A percentile compares a stretch with the other conserved stretches of the same genome.
These are phyloP conservation scores for Microtus richardsoni DNA, from an alignment of 2,113 vertebrate genomes.

Conservation along the genomic window DNA sequence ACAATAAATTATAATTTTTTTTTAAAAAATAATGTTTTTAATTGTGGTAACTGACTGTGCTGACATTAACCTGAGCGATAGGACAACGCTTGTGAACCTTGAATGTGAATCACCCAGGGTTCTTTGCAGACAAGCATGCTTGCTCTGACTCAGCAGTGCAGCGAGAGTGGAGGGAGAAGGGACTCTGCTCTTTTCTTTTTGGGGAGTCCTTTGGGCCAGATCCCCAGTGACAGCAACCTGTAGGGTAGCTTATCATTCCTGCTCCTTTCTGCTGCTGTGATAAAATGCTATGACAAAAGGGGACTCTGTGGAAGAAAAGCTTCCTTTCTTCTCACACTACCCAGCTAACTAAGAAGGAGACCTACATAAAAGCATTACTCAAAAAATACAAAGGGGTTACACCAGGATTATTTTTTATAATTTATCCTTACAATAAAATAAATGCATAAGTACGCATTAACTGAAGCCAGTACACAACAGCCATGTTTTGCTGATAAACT, in stretches of 20 bases:
- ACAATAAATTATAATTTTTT: not conserved
- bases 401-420: not conserved
- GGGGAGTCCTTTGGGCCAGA: not conserved
- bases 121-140: not conserved
- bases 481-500: not conserved
- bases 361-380: not conserved
- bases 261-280: not conserved
- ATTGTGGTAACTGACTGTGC: not conserved
- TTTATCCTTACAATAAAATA: conserved; percentile 9
- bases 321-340: not conserved
- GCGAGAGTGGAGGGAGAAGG: too few relatives aligned
- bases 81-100: not conserved
- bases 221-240: not conserved
- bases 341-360: not conserved
- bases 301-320: not conserved
- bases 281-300: not conserved
- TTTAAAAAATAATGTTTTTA: not conserved
- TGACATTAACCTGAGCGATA: not conserved
- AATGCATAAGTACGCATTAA: not conserved
- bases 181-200: not conserved
- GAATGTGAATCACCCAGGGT: not conserved
- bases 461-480: not conserved
- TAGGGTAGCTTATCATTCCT: not conserved
- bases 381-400: not conserved
- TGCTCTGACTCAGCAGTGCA: not conserved